These are phyloP conservation scores for Stictocephala bisonia DNA, from an alignment of 2,888 invertebrate genomes.

Conservation along the genomic window DNA sequence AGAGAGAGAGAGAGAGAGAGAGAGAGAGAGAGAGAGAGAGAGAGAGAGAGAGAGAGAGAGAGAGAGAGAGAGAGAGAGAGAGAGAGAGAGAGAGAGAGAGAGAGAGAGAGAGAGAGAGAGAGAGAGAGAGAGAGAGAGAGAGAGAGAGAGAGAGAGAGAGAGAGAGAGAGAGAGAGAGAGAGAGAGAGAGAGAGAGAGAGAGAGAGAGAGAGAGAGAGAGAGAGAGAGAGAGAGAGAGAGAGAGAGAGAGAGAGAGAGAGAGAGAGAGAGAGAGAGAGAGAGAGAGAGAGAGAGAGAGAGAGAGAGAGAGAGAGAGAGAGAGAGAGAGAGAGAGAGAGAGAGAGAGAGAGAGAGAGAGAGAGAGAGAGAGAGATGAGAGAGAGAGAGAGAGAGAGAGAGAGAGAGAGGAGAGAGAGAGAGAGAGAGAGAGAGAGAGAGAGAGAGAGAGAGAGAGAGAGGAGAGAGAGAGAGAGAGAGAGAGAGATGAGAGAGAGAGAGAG, in stretches of 20 bases:
- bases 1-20: background rate
- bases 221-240: background rate
- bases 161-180: constrained; percentile 29
- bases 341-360: background rate
- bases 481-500: no score
- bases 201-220: constrained; percentile 6
- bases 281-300: background rate
- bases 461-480: no score
- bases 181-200: background rate
- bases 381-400: no score
- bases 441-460: no score
- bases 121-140: background rate
- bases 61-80: background rate
- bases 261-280: background rate
- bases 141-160: constrained; percentile 33
- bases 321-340: background rate
- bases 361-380: no score
- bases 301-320: background rate
- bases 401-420: no score
- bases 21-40: background rate
- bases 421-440: no score
- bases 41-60: background rate
- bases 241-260: background rate
- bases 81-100: background rate
- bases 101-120: background rate